These are phyloP conservation scores for Molossus alvarezi DNA, from an alignment of 2,797 vertebrate genomes.

Conservation along the genomic window DNA sequence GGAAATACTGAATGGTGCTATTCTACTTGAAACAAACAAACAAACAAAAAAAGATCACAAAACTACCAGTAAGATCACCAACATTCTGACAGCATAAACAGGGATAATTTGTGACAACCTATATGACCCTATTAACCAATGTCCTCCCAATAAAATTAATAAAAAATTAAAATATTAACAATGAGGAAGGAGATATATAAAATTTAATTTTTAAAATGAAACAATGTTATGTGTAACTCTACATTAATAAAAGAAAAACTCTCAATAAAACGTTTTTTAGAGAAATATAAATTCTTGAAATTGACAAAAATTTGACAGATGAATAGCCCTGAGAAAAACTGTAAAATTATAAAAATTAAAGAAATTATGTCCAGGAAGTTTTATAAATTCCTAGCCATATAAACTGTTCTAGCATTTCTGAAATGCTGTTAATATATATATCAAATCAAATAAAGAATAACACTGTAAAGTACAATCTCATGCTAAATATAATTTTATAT, in stretches of 20 bases:
- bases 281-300: neutral
- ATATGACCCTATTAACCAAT: too few species aligned
- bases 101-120: too few species aligned
- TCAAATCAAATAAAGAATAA: neutral
- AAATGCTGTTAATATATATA: neutral
- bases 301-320: neutral
- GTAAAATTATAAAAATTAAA: neutral
- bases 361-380: neutral
- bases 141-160: too few species aligned
- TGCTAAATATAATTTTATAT: neutral
- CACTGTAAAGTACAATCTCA: neutral
- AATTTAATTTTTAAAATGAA: slow-evolving; percentile 3
- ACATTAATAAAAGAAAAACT: neutral
- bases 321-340: neutral
- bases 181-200: neutral
- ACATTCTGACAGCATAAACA: too few species aligned
- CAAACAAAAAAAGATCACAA: too few species aligned
- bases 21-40: too few species aligned
- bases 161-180: neutral
- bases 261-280: neutral
- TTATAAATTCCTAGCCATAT: neutral
- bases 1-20: too few species aligned
- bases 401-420: neutral
- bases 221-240: neutral
- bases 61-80: too few species aligned